Evolutionary conservation across 2,888 invertebrate species (phyloP).

Genomic region (Carcina quercana): DNA sequence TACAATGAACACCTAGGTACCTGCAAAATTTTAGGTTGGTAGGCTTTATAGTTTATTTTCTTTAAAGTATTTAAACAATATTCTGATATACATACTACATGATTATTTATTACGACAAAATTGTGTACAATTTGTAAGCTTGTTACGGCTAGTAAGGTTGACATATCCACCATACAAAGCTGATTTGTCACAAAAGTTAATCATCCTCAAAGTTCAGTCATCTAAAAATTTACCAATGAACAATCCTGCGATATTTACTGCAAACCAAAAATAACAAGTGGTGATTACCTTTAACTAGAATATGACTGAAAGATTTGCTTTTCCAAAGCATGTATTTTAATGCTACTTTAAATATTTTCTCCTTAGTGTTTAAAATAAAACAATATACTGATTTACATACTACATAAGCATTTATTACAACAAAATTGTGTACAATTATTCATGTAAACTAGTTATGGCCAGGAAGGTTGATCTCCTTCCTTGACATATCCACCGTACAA

Average conservation of each 20-base stretch:
- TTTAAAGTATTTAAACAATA: no score
- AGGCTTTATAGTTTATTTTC: no score
- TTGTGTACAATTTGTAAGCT: slow-evolving; percentile 9
- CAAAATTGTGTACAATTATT: slow-evolving; percentile 10
- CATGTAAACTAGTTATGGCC: slow-evolving; percentile 72
- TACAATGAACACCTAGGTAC: no score
- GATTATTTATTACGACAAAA: slow-evolving; percentile 20
- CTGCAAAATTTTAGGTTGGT: no score
- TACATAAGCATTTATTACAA: slow-evolving; percentile 21
- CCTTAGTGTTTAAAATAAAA: no score
- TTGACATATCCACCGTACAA: slow-evolving; percentile 80
- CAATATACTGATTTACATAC: no score
- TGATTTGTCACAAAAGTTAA: slow-evolving; percentile 85
- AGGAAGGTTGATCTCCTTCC: slow-evolving; percentile 81
- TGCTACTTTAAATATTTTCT: no score
- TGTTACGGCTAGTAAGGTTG: slow-evolving; percentile 83
- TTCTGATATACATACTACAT: slow-evolving; percentile 3
- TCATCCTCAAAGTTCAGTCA: slow-evolving; percentile 79
- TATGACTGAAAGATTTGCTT: no score
- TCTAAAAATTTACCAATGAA: slow-evolving; percentile 79
- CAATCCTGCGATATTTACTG: slow-evolving; percentile 74
- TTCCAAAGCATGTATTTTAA: no score
- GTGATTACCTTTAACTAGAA: no score
- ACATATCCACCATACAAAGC: slow-evolving; percentile 80
- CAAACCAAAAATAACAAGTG: slow-evolving; percentile 58